A percentile compares a stretch with the other conserved stretches of the same genome.
Evolutionary conservation across 2,888 invertebrate genomes (phyloP).

Genomic region (Sylvicola cinctus): DNA sequence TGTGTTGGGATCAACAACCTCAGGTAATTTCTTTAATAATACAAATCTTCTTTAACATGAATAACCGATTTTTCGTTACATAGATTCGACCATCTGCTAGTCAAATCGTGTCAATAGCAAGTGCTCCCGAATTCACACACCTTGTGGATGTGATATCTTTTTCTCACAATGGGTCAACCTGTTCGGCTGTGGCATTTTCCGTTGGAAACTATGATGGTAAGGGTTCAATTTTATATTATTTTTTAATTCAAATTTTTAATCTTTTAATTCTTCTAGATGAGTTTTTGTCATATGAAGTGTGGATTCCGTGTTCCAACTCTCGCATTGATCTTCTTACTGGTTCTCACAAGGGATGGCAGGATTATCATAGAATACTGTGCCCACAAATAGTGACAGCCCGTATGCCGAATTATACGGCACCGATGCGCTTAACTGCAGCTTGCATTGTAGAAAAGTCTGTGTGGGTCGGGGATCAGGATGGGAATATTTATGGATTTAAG

Average conservation of each 20-base stretch:
- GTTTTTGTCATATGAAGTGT: not conserved
- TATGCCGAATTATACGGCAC: not conserved
- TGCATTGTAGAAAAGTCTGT: constrained; percentile 56
- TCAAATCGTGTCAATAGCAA: constrained; percentile 79
- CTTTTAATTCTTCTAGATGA: constrained; percentile 3
- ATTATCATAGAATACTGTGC: constrained; percentile 31
- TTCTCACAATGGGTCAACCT: constrained; percentile 42
- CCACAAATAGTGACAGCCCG: constrained; percentile 6
- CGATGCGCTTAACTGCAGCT: constrained; percentile 40
- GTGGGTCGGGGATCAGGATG: constrained; percentile 80
- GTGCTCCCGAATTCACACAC: constrained; percentile 86
- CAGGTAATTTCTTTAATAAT: constrained; percentile 18
- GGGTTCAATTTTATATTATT: constrained; percentile 1
- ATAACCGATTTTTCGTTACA: not conserved
- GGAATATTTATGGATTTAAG: constrained; percentile 69
- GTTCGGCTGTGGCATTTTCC: constrained; percentile 35
- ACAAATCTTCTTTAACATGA: not conserved
- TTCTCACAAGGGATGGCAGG: constrained; percentile 34
- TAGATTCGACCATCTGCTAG: constrained; percentile 76
- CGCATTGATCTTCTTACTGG: constrained; percentile 39
- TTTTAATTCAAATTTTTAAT: constrained; percentile 3
- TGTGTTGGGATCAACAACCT: constrained; percentile 84
- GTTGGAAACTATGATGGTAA: constrained; percentile 28
- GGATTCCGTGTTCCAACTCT: constrained; percentile 11
- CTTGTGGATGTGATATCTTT: constrained; percentile 58